Percentiles rank a stretch among this genome's conserved stretches.
phyloP scores from a whole-genome alignment of 2,113 vertebrate genomes.

The Brachyhypopomus gauderio region DNA sequence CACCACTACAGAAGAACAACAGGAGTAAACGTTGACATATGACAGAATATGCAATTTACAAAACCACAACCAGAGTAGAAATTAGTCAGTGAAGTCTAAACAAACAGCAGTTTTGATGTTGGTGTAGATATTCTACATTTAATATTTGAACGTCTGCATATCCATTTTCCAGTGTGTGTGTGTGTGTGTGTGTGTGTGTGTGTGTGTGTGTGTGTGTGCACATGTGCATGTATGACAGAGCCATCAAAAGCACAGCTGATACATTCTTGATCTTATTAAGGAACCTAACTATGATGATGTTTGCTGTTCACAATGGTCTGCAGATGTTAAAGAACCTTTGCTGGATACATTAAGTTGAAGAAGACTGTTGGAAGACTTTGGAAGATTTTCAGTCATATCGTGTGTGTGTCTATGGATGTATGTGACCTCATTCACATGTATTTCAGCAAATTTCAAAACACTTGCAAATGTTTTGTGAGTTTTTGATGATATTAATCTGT shows the following conservation, averaged over 20 bases:
- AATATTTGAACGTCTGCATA: neutral
- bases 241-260: neutral
- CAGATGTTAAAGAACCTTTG: neutral
- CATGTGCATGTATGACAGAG: neutral
- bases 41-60: neutral
- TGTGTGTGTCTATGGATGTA: too few relatives aligned
- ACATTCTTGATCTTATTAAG: neutral
- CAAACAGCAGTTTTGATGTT: constrained; percentile 10
- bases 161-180: constrained; percentile 3
- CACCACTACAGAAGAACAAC: too few relatives aligned
- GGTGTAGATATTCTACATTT: neutral
- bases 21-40: neutral
- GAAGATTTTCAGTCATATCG: too few relatives aligned
- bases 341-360: too few relatives aligned
- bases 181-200: constrained; percentile 14
- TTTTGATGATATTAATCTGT: too few relatives aligned
- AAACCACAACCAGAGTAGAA: neutral
- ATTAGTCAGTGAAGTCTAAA: neutral
- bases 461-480: too few relatives aligned
- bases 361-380: too few relatives aligned
- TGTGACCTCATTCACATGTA: too few relatives aligned
- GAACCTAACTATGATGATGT: neutral
- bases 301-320: neutral
- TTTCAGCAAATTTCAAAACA: too few relatives aligned
- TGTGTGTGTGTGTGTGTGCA: neutral